phyloP scores from a whole-genome alignment of 2,113 vertebrate genomes.

The Pogonocichla stellata region DNA sequence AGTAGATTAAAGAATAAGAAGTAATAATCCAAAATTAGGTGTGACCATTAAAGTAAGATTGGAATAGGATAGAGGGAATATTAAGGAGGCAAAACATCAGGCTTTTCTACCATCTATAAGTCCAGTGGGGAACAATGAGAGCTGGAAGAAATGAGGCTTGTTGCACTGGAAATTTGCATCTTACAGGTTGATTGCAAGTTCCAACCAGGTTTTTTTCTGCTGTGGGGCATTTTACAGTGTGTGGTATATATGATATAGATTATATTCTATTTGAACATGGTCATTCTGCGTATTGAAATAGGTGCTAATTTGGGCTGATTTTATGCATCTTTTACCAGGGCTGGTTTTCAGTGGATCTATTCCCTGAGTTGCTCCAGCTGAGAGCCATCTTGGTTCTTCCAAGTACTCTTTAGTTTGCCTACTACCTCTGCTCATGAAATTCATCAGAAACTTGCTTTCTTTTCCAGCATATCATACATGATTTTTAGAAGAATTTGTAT shows the following conservation, averaged over 20 bases:
- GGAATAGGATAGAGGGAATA: not conserved
- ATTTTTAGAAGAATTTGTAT: not conserved
- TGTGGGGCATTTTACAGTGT: not conserved
- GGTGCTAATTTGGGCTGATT: not conserved
- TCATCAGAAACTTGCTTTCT: not conserved
- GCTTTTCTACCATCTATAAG: not conserved
- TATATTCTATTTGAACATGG: not conserved
- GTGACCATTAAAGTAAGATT: not conserved
- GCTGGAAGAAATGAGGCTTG: not conserved
- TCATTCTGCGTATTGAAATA: not conserved
- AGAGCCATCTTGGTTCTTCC: not conserved
- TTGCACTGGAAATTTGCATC: not conserved
- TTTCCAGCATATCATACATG: not conserved
- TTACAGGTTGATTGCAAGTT: not conserved
- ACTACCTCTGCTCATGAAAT: not conserved
- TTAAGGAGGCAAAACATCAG: not conserved
- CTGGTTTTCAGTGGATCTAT: not conserved
- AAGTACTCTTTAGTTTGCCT: not conserved
- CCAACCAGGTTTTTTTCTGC: not conserved
- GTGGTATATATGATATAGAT: not conserved
- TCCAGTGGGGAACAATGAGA: not conserved
- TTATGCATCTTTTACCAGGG: not conserved
- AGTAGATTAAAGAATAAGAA: not conserved
- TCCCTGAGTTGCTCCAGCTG: not conserved
- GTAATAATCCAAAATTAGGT: conserved; percentile 7